phyloP scores from a whole-genome alignment of 1,140 invertebrate genomes.

The Dendrolimus kikuchii region DNA sequence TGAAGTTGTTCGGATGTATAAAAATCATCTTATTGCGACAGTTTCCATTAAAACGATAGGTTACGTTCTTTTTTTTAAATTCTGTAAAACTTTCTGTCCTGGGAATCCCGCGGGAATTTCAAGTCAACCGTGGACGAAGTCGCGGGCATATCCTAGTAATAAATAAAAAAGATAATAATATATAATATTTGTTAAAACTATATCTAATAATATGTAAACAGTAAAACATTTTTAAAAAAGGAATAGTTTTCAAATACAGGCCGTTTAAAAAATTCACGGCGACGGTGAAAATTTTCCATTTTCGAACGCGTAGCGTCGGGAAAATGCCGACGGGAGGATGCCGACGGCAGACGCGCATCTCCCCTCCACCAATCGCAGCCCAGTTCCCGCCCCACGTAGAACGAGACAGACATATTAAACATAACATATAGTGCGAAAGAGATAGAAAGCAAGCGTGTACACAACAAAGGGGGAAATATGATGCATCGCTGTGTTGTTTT shows the following conservation, averaged over 20 bases:
- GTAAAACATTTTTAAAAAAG: neutral
- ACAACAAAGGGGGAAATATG: constrained; percentile 60
- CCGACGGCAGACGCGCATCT: constrained; percentile 30
- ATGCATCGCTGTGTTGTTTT: constrained; percentile 64
- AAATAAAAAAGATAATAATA: neutral
- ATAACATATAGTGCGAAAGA: constrained; percentile 29
- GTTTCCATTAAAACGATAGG: too few species aligned
- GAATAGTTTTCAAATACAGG: neutral
- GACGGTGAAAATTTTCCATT: constrained; percentile 33
- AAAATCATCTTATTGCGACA: too few species aligned
- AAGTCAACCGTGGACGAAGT: too few species aligned
- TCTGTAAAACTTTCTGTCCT: too few species aligned
- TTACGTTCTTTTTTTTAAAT: too few species aligned
- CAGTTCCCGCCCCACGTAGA: constrained; percentile 50
- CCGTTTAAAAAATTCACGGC: constrained; percentile 5
- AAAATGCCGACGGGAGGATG: constrained; percentile 55
- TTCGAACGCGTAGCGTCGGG: constrained; percentile 53
- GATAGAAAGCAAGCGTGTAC: constrained; percentile 44
- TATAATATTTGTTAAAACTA: neutral
- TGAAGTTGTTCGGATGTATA: too few species aligned
- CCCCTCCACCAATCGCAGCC: constrained; percentile 54
- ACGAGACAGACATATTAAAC: constrained; percentile 29
- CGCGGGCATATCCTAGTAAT: too few species aligned
- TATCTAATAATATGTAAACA: neutral
- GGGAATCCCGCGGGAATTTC: too few species aligned